A percentile compares a stretch with the other conserved stretches of the same genome.
Conservation (phyloP, 2,113 vertebrate genomes). For the Prunella himalayana region DNA sequence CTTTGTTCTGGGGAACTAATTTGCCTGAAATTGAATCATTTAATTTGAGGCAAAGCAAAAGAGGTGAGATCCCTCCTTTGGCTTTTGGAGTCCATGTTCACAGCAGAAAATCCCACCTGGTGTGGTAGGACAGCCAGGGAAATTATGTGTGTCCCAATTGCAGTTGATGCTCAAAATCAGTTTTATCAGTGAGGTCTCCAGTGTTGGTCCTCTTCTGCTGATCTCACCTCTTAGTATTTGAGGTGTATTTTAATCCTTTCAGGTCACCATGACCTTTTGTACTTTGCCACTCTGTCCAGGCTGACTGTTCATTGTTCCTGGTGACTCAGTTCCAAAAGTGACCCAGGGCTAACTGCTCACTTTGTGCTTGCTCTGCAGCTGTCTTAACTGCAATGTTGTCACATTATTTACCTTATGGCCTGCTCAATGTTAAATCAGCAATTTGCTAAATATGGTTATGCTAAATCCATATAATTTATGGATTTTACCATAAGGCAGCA, state of each 20-base stretch:
- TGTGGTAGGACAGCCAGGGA: not conserved
- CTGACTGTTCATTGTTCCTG: not conserved
- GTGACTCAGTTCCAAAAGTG: not conserved
- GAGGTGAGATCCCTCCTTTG: not conserved
- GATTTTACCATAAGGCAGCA: not conserved
- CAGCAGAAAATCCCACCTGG: not conserved
- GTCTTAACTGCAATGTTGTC: not conserved
- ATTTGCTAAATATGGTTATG: not conserved
- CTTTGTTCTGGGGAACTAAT: not conserved
- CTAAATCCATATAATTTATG: not conserved
- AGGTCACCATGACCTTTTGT: not conserved
- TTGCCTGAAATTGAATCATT: not conserved
- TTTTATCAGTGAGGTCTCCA: not conserved
- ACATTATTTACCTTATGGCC: not conserved
- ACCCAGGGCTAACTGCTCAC: not conserved
- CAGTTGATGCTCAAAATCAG: rapidly evolving
- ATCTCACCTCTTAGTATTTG: not conserved
- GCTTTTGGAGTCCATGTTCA: not conserved
- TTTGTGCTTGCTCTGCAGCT: not conserved
- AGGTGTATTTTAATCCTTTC: not conserved
- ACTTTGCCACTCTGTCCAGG: not conserved
- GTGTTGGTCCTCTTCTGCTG: not conserved
- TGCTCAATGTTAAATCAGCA: not conserved
- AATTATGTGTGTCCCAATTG: rapidly evolving
- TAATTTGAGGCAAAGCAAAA: not conserved